Conservation (phyloP, 2,888 invertebrate genomes). For the Trachelus troglodyta region DNA sequence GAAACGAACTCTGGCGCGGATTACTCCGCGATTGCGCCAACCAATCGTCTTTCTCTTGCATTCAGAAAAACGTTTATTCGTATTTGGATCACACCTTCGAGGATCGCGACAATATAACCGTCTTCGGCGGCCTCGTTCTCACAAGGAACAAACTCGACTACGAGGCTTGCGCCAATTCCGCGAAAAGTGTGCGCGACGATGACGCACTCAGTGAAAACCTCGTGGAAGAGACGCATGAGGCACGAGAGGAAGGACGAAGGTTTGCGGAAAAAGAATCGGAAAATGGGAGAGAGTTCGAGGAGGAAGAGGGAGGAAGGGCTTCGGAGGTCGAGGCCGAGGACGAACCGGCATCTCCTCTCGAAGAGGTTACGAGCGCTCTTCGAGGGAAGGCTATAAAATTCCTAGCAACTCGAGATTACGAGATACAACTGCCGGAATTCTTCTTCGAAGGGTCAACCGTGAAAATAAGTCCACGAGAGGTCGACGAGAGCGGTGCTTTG, state of each 20-base stretch:
- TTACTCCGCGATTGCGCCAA: conserved; percentile 78
- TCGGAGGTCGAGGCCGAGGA: conserved; percentile 40
- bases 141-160: conserved; percentile 74
- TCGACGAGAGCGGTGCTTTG: conserved; percentile 80
- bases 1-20: conserved; percentile 79
- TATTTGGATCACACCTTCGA: conserved; percentile 78
- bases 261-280: conserved; percentile 33
- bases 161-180: conserved; percentile 63
- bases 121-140: conserved; percentile 75
- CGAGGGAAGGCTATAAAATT: conserved; percentile 79
- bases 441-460: conserved; percentile 80
- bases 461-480: conserved; percentile 78
- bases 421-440: conserved; percentile 77
- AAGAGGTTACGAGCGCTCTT: conserved; percentile 80
- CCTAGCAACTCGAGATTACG: conserved; percentile 81
- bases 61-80: conserved; percentile 81
- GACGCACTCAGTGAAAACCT: conserved; percentile 36
- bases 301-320: conserved; percentile 41
- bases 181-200: conserved; percentile 52
- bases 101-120: conserved; percentile 73
- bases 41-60: conserved; percentile 77
- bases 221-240: conserved; percentile 49
- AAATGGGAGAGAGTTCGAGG: conserved; percentile 65
- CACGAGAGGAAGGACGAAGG: conserved; percentile 40
- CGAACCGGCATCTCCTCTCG: conserved; percentile 70